phyloP scores from a whole-genome alignment of 2,113 vertebrate genomes.

The Chunga burmeisteri region DNA sequence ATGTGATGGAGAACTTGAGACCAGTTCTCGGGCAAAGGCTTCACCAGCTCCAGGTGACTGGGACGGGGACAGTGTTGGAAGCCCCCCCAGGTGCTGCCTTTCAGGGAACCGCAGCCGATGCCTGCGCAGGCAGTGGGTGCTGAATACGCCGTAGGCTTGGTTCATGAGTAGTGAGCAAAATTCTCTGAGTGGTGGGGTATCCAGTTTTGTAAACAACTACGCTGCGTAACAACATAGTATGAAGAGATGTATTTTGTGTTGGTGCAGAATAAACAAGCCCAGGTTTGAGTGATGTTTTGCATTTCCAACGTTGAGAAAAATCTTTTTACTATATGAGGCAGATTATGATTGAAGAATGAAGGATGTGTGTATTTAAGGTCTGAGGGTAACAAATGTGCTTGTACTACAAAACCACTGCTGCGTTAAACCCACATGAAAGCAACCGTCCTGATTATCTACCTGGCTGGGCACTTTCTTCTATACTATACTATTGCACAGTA shows the following conservation, averaged over 20 bases:
- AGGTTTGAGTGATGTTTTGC: neutral
- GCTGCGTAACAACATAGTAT: accelerated
- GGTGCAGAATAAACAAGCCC: neutral
- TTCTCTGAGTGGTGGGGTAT: neutral
- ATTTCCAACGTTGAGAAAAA: neutral
- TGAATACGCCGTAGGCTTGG: accelerated
- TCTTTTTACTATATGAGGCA: accelerated
- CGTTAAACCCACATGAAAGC: neutral
- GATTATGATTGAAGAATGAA: neutral
- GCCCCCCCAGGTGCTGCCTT: neutral
- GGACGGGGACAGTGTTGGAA: neutral
- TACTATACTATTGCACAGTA: accelerated
- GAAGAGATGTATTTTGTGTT: neutral
- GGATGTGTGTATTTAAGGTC: neutral
- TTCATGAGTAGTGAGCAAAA: neutral
- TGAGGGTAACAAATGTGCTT: neutral
- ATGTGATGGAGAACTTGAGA: neutral
- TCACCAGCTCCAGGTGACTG: neutral
- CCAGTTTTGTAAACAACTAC: neutral
- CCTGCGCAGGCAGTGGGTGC: too few species aligned
- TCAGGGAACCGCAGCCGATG: accelerated
- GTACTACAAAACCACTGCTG: accelerated
- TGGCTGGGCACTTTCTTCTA: neutral
- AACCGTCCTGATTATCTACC: neutral
- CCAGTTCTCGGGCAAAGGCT: neutral